A percentile compares a stretch with the other conserved stretches of the same genome.
These are phyloP conservation scores for Lysiphlebus fabarum DNA, from an alignment of 1,140 invertebrate genomes.

Conservation along the genomic window DNA sequence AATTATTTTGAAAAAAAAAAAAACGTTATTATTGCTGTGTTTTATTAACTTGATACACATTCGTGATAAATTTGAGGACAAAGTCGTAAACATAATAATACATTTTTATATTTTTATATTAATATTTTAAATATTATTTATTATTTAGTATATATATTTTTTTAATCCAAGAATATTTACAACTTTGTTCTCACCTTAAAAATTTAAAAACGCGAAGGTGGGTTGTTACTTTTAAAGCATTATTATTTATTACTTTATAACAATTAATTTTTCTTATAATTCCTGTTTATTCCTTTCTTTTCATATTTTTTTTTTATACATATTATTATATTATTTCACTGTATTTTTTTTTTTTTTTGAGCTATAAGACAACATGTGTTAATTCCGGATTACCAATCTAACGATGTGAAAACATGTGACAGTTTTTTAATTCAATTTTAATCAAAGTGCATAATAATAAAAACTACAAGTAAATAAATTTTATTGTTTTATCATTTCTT, in stretches of 20 bases:
- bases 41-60: conserved; percentile 17
- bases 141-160: not conserved
- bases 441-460: conserved; percentile 8
- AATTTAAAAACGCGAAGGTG: not conserved
- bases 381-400: conserved; percentile 25
- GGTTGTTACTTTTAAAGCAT: not conserved
- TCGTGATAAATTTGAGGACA: conserved; percentile 9
- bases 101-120: not conserved
- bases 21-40: no score
- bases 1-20: not conserved
- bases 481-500: not conserved
- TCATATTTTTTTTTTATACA: conserved; percentile 4
- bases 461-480: conserved; percentile 17
- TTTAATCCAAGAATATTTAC: not conserved
- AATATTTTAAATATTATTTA: not conserved
- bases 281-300: conserved; percentile 1
- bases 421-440: conserved; percentile 15
- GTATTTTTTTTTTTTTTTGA: conserved; percentile 10
- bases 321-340: conserved; percentile 1
- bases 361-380: conserved; percentile 24
- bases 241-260: not conserved
- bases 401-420: conserved; percentile 10
- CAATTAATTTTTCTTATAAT: conserved; percentile 4
- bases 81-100: not conserved
- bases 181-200: conserved; percentile 14